Evolutionary conservation across 2,888 invertebrate species (phyloP).

Genomic region (Piscicola geometra): DNA sequence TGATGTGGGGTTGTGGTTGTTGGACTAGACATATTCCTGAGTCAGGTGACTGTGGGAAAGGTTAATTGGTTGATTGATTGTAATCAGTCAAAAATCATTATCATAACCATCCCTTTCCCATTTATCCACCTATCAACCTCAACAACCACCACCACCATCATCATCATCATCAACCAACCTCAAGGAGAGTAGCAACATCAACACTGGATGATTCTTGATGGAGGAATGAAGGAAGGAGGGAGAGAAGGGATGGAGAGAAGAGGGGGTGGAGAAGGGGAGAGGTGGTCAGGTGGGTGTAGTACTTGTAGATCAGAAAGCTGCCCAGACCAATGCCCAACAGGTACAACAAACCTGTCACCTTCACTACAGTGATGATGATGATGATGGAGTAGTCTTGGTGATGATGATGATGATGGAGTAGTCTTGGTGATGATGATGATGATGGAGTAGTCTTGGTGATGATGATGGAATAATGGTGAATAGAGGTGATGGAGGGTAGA

Average conservation of each 20-base stretch:
- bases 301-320: slow-evolving; percentile 55
- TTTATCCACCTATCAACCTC: no score
- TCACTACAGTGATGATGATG: slow-evolving; percentile 46
- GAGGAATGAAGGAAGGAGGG: no score
- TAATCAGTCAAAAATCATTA: no score
- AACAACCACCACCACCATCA: no score
- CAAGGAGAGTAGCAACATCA: neutral
- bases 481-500: no score
- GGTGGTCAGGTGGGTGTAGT: slow-evolving; percentile 47
- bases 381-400: neutral
- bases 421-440: no score
- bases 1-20: neutral
- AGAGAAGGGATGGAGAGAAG: neutral
- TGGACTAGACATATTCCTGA: neutral
- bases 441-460: no score
- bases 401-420: neutral
- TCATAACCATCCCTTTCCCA: no score
- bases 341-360: slow-evolving; percentile 56
- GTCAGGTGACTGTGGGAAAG: neutral
- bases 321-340: slow-evolving; percentile 56
- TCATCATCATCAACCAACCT: no score
- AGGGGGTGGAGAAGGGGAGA: slow-evolving; percentile 1
- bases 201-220: neutral
- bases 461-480: no score
- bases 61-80: neutral